Evolutionary conservation across 2,888 invertebrate species (phyloP).

Genomic region (Drosophila barbarae): DNA sequence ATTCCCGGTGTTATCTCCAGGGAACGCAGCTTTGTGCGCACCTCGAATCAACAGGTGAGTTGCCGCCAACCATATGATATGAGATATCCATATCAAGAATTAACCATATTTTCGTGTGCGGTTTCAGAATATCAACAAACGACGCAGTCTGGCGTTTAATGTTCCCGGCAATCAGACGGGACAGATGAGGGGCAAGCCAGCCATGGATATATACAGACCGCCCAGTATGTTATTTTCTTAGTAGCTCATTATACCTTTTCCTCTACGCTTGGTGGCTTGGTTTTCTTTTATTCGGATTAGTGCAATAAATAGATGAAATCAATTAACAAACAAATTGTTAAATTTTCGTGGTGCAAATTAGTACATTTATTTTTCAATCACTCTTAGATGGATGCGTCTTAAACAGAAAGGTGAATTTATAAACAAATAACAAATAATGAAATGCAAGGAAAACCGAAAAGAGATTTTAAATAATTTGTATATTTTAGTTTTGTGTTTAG

Average conservation of each 20-base stretch:
- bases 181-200: slow-evolving; percentile 85
- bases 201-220: slow-evolving; percentile 93
- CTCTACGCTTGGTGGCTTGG: slow-evolving; percentile 31
- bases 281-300: neutral
- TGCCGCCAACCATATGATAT: slow-evolving; percentile 5
- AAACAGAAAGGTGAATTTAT: slow-evolving; percentile 6
- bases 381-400: slow-evolving; percentile 13
- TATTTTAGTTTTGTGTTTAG: too few relatives aligned
- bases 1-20: slow-evolving; percentile 82
- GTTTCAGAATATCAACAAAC: slow-evolving; percentile 83
- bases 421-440: neutral
- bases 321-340: neutral
- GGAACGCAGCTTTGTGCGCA: slow-evolving; percentile 86
- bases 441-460: neutral
- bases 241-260: neutral
- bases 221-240: slow-evolving; percentile 84
- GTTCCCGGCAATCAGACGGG: slow-evolving; percentile 79
- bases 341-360: neutral
- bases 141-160: slow-evolving; percentile 87
- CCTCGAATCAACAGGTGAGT: slow-evolving; percentile 81
- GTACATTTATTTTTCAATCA: neutral
- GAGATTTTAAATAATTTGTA: too few relatives aligned
- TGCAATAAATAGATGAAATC: slow-evolving; percentile 1
- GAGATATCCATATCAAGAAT: slow-evolving; percentile 9
- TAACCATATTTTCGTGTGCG: slow-evolving; percentile 28